phyloP scores from a whole-genome alignment of 2,888 invertebrate species.

The Cephus pulcher region DNA sequence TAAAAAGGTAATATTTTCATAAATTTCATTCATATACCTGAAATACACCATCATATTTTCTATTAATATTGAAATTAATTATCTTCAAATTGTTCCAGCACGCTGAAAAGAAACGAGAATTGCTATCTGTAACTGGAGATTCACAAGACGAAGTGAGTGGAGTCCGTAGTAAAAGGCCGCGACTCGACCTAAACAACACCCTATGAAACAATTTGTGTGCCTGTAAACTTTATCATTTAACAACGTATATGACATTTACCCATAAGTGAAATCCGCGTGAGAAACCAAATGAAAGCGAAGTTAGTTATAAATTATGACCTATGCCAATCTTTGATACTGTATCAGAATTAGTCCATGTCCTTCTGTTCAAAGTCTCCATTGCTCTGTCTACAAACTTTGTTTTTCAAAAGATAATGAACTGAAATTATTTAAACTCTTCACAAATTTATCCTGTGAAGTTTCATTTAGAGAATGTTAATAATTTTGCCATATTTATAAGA shows the following conservation, averaged over 20 bases:
- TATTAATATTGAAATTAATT: slow-evolving; percentile 17
- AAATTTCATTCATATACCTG: background rate
- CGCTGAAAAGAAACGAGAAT: slow-evolving; percentile 74
- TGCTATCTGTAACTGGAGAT: slow-evolving; percentile 66
- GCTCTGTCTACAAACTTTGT: background rate
- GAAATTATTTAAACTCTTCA: background rate
- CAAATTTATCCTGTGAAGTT: background rate
- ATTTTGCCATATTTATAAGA: background rate
- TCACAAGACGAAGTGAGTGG: slow-evolving; percentile 71
- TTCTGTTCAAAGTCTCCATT: background rate
- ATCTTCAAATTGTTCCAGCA: slow-evolving; percentile 65
- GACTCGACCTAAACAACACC: slow-evolving; percentile 66
- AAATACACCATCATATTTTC: slow-evolving; percentile 7
- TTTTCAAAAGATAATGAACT: background rate
- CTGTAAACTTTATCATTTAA: background rate
- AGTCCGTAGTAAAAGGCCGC: slow-evolving; percentile 73
- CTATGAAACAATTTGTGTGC: slow-evolving; percentile 41
- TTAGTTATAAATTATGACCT: background rate
- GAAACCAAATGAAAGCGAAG: background rate
- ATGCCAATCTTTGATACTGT: background rate
- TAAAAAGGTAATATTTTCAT: slow-evolving; percentile 76
- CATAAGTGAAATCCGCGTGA: background rate
- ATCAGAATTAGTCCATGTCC: background rate
- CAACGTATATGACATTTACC: background rate
- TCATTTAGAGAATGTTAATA: background rate